Base-by-base conservation (phyloP, 2,113 vertebrate genomes). In the Procavia capensis region DNA sequence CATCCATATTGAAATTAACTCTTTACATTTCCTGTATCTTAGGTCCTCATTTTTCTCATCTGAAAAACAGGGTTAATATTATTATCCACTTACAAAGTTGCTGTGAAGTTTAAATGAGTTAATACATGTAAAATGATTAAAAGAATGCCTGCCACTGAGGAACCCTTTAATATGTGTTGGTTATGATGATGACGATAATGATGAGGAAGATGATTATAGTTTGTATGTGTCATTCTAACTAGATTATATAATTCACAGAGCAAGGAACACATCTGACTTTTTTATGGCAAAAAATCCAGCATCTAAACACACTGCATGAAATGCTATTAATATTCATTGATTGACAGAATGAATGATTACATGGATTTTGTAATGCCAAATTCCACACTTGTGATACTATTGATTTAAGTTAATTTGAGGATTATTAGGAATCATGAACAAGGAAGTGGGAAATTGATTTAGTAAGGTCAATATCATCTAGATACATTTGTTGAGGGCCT, bases 351-450 rank as follows among this genome's bases (percentile, higher is more conserved):
- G 95, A 96, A 96, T 54, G 50, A 93, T 91, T 78, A 66, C 63
- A 83, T 78, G 59, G 34, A 16, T 76, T 92, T 84, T 88, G 63
- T 93, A 82, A 96, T 87, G 83, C 45, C n/a, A 45, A 89, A 13
- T 97, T 95, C 75, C 80, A 95, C 76, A 91, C 64, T 92, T 88
- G 27, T 94, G 79, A 91, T 96, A 74, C 39, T 81, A 92, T 94
- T 95, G 85, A 92, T 87, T 90, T 82, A 86, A 94, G 41, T 96
- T 92, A 97, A 96, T 95, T 90, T 88, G 88, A 86, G 64, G 82
- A 93, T 92, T 94, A 95, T 94, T 95, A 86, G 90, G 85, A 76
- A 66, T 90, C 74, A 96, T 93, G 97, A 94, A 92, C 95, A 93
- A 88, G 94, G 36, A 93, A 92, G 76, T 93, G 43, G 66, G 20